A percentile compares a stretch with the other conserved stretches of the same genome.
phyloP scores from a whole-genome alignment of 2,797 vertebrate species.

The Enteromius paludinosus region DNA sequence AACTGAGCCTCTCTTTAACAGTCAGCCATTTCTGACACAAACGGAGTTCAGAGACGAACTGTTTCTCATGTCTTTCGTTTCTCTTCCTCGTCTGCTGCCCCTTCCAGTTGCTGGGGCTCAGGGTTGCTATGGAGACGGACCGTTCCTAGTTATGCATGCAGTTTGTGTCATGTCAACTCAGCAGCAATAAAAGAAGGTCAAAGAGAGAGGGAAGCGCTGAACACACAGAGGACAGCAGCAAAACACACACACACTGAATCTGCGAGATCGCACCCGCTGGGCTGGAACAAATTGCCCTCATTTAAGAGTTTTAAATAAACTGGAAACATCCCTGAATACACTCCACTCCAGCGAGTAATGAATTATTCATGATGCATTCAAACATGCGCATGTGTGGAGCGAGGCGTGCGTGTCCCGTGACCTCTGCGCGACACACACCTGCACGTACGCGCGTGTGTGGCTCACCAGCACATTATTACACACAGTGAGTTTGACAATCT shows the following conservation, averaged over 20 bases:
- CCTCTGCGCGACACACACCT: neutral
- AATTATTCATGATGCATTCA: conserved; percentile 23
- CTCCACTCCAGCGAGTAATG: conserved; percentile 8
- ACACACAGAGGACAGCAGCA: neutral
- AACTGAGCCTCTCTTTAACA: neutral
- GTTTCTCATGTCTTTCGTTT: neutral
- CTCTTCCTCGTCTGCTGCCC: neutral
- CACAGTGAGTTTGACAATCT: neutral
- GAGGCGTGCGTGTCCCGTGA: neutral
- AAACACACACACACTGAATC: conserved; percentile 4
- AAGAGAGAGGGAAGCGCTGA: conserved; percentile 8
- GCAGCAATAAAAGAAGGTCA: conserved; percentile 34
- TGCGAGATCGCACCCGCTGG: conserved; percentile 18
- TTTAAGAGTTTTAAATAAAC: conserved; percentile 48
- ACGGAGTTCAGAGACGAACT: neutral
- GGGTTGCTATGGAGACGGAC: conserved; percentile 41
- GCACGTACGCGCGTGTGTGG: too few relatives aligned
- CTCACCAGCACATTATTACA: neutral
- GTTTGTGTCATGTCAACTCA: conserved; percentile 26
- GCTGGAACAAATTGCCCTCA: conserved; percentile 50
- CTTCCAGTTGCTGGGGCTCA: conserved; percentile 3
- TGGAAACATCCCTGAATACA: conserved; percentile 31
- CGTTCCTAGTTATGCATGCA: conserved; percentile 49
- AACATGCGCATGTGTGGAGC: neutral
- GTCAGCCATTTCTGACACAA: neutral